A percentile compares a stretch with the other conserved stretches of the same genome.
phyloP scores from a whole-genome alignment of 1,140 invertebrate genomes.

The Ceratina calcarata region DNA sequence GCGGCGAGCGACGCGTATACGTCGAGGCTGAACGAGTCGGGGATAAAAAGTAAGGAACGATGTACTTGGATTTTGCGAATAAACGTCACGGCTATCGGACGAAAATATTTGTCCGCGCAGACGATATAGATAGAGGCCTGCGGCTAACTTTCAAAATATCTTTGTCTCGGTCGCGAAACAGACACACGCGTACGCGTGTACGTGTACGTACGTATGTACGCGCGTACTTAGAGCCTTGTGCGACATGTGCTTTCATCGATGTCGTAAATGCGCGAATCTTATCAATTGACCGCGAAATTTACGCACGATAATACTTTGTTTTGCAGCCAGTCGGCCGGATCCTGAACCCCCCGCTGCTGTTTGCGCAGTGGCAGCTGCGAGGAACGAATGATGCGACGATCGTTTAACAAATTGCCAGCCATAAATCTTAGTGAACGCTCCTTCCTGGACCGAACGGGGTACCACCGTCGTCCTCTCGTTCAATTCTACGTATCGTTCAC shows the following conservation, averaged over 20 bases:
- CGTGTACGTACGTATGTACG: not conserved
- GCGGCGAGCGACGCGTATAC: too few species aligned
- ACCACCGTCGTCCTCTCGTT: too few species aligned
- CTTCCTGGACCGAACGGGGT: too few species aligned
- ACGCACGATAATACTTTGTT: slow-evolving; percentile 22
- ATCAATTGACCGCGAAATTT: not conserved
- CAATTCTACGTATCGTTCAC: too few species aligned
- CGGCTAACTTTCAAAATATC: slow-evolving; percentile 13
- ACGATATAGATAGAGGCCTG: not conserved
- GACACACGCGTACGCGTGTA: not conserved
- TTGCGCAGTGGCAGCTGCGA: not conserved
- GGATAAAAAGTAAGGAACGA: not conserved
- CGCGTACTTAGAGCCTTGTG: not conserved
- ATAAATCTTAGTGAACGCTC: too few species aligned
- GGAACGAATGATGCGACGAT: too few species aligned
- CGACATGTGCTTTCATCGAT: slow-evolving; percentile 19
- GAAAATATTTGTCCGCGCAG: slow-evolving; percentile 37
- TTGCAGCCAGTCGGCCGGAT: not conserved
- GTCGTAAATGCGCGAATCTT: slow-evolving; percentile 12
- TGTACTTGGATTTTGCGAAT: not conserved
- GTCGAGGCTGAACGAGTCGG: too few species aligned
- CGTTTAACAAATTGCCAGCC: too few species aligned
- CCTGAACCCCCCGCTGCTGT: not conserved
- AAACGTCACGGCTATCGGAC: slow-evolving; percentile 12
- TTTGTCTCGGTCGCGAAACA: not conserved